Base-by-base conservation (phyloP, 2,888 invertebrate genomes). In the Saturnia japonica region DNA sequence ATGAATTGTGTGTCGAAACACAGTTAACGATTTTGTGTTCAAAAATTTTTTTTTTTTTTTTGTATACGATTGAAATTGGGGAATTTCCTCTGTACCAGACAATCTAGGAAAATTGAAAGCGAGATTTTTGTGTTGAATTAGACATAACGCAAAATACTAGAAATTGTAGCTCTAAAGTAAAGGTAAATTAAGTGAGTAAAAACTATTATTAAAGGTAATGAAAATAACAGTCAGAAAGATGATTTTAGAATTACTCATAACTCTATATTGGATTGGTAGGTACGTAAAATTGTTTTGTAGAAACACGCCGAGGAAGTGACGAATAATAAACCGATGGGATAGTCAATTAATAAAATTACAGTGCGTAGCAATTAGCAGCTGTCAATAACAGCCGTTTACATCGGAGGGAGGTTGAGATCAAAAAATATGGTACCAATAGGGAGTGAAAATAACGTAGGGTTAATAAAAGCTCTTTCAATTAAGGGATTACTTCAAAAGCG, bases 341-440 rank as follows among this genome's bases (percentile, higher is more conserved):
- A 19, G 64, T 40, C 40, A 11, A 64, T 64, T 64, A 19, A 64
- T 64, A 64, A 64, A 64, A 64, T 64, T 19, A 70, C 54, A 42
- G 64, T 25, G 19, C 25, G 42, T 16, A 64, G 64, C 67, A 70
- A 70, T 70, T 70, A 70, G 54, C 42, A 42, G 42, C 40, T 70
- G 70, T 51, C 70, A 34, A 70, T 70, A 67, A 66, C 70, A 70
- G 67, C 66, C 47, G 70, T 67, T 51, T 42, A 64, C 51, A 69
- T 43, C 57, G 62, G 57, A n/a, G 34, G 45, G 64, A 25, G 54
- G 43, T 25, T 25, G 12, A 67, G 70, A 67, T 67, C 54, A 54
- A 57, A 69, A 54, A 67, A 28, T 60, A 57, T 54, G 16, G 43
- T 43, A n/a, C 22, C 12, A 51, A 28, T 54, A 67, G 66, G 42